phyloP scores from a whole-genome alignment of 2,113 vertebrate genomes.

The Salvelinus sp. region DNA sequence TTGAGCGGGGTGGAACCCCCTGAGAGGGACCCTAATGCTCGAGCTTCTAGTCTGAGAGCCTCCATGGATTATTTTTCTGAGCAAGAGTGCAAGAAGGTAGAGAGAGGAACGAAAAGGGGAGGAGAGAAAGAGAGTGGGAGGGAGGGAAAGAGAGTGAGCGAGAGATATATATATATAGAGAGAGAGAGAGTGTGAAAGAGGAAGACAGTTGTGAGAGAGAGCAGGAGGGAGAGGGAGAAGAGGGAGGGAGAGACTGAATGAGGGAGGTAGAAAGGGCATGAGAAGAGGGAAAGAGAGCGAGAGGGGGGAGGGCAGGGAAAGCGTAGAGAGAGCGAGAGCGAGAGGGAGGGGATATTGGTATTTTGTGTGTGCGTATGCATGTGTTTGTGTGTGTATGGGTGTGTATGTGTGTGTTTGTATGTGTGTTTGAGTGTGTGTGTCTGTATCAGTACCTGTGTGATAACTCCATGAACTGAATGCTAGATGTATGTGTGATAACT shows the following conservation, averaged over 20 bases:
- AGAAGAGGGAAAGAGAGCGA: too few relatives aligned
- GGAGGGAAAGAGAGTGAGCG: background rate
- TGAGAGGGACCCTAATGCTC: background rate
- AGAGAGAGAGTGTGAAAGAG: conserved; percentile 1
- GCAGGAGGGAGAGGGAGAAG: too few relatives aligned
- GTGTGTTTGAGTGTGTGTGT: conserved; percentile 2
- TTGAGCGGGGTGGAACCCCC: background rate
- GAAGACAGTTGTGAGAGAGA: too few relatives aligned
- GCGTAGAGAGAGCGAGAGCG: too few relatives aligned
- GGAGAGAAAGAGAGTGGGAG: background rate
- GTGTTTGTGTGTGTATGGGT: background rate
- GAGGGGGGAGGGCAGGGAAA: too few relatives aligned
- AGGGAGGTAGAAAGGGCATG: too few relatives aligned
- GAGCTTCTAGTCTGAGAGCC: background rate
- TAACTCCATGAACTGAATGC: too few relatives aligned
- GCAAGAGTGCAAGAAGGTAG: background rate
- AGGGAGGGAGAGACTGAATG: too few relatives aligned
- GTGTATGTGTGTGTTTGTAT: background rate
- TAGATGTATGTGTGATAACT: too few relatives aligned
- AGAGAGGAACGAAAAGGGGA: background rate
- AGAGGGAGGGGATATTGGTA: too few relatives aligned
- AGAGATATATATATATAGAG: background rate
- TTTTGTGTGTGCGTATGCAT: background rate
- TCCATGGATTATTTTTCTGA: background rate
- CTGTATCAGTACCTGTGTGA: too few relatives aligned